These are phyloP conservation scores for Bungarus multicinctus DNA, from an alignment of 2,113 vertebrate species.

Conservation along the genomic window DNA sequence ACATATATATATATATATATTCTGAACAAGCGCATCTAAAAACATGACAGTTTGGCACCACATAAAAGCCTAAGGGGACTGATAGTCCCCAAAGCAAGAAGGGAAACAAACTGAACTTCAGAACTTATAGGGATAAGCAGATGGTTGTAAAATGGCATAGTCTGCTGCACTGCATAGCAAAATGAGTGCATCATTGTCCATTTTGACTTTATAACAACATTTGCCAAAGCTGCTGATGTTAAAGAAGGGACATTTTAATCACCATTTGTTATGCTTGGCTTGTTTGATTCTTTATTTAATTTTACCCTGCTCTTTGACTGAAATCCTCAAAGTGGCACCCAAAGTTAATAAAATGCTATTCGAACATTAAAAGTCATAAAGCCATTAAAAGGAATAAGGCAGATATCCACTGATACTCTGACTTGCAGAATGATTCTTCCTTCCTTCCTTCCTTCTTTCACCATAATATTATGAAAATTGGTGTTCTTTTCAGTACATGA, in stretches of 20 bases:
- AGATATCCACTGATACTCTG: background rate
- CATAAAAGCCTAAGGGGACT: background rate
- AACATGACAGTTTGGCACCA: background rate
- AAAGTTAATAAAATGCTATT: background rate
- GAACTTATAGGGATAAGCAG: accelerated
- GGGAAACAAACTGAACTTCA: background rate
- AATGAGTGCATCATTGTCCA: background rate
- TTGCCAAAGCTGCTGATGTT: background rate
- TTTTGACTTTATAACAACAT: background rate
- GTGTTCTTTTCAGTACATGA: background rate
- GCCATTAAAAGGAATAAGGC: background rate
- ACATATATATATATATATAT: background rate
- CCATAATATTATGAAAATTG: background rate
- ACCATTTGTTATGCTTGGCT: background rate
- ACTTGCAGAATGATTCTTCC: background rate
- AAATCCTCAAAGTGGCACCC: background rate
- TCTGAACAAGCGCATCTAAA: background rate
- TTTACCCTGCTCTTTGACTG: background rate
- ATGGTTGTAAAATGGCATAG: background rate
- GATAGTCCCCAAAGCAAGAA: background rate
- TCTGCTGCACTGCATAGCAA: background rate
- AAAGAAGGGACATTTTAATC: background rate
- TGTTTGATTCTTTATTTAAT: background rate
- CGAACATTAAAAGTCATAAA: background rate
- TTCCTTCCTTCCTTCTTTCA: background rate